Conservation (phyloP, 23 tunicate genomes). For the Diplosoma virens region DNA sequence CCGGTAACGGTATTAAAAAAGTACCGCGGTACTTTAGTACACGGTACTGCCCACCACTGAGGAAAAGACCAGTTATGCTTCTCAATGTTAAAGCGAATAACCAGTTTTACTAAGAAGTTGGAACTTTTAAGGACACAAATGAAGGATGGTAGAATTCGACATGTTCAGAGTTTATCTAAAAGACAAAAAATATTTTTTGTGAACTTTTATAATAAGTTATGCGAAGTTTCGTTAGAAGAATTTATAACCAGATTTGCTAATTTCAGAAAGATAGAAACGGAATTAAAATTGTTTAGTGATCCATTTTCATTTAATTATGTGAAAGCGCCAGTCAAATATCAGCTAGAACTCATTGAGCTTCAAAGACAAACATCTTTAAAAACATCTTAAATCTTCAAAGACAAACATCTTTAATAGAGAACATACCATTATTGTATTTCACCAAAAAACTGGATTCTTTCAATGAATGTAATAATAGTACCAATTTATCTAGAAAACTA, state of each 20-base stretch:
- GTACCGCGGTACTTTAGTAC: no score
- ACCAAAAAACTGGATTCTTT: background rate
- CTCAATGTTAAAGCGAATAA: background rate
- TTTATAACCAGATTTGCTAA: background rate
- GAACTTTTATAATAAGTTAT: background rate
- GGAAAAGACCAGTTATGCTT: background rate
- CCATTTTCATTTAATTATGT: background rate
- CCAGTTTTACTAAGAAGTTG: background rate
- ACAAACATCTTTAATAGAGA: background rate
- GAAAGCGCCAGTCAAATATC: background rate
- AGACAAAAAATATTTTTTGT: background rate
- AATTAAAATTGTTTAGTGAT: background rate
- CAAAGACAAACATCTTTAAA: background rate
- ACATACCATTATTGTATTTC: background rate
- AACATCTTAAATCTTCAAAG: no score
- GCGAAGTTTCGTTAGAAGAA: background rate
- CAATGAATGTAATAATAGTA: background rate
- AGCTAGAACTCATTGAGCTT: background rate
- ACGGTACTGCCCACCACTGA: no score
- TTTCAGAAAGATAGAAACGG: background rate
- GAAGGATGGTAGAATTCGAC: background rate
- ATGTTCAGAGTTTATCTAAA: background rate
- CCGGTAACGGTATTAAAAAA: no score
- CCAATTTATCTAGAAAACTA: background rate
- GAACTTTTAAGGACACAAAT: background rate